These are phyloP conservation scores for Acyrthosiphon pisum DNA, from an alignment of 1,140 invertebrate species.

Conservation along the genomic window DNA sequence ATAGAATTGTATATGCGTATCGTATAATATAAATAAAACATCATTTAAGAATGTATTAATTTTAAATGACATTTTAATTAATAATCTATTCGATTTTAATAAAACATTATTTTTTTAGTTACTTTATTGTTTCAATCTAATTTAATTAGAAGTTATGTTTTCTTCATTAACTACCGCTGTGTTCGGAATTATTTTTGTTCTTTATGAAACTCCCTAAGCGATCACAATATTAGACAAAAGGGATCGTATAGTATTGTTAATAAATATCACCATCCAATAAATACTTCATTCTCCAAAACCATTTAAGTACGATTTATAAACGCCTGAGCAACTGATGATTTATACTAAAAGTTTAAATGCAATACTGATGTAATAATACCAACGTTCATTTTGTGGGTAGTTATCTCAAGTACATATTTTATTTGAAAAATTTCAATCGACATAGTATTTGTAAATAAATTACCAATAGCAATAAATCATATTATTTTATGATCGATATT, in stretches of 20 bases:
- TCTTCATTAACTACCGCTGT: conserved; percentile 31
- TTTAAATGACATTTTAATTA: not conserved
- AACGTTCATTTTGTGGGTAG: not conserved
- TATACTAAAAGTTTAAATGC: not conserved
- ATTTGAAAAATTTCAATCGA: not conserved
- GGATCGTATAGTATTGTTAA: not conserved
- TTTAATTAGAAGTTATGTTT: not conserved
- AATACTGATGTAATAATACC: not conserved
- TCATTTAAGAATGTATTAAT: not conserved
- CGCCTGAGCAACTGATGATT: not conserved
- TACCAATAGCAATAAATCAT: not conserved
- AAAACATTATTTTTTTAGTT: not conserved
- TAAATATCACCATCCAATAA: not conserved
- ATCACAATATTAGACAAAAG: not conserved
- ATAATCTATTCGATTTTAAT: not conserved
- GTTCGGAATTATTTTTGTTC: not conserved
- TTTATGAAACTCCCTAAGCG: not conserved
- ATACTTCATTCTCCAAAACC: not conserved
- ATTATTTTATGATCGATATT: not conserved
- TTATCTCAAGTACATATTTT: not conserved
- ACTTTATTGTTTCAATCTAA: not conserved
- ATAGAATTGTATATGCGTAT: not conserved
- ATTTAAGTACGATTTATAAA: not conserved
- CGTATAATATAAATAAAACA: not conserved
- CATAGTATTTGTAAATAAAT: not conserved